Evolutionary conservation across 2,113 vertebrate genomes (phyloP), one percentile per base, ranked within the genome.

Genomic region (Cynocephalus volans): DNA sequence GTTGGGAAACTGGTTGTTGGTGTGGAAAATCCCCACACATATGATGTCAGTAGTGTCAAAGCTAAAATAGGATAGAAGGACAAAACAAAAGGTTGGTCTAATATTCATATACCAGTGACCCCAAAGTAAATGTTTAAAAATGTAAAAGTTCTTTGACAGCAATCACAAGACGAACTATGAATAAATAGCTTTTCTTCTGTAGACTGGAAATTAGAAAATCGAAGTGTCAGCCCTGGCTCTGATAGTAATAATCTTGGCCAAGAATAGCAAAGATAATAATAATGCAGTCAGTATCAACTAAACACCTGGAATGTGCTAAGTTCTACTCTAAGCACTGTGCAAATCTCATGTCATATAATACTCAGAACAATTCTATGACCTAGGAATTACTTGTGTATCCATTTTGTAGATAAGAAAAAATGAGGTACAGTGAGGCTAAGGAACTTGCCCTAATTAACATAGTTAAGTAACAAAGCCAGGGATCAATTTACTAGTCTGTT

Each of bases 391-490:
- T 56, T 48, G 36, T 69, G 41, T 48, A 58, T 50, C 11, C 4
- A 45, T 33, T n/a, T 48, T 58, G 21, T 12, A 76, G 36, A 36
- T 28, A 23, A 76, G 28, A n/a, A 84, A 72, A 62, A 93, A 72
- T 21, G 28, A 73, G 13, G 48, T 21, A 62, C 41, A 83, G 17
- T 72, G 5, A 93, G 17, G 21, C 28, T 84, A 69, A 89, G 54
- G 31, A 45, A 84, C 70, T 77, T 76, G 58, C 1, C 19, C 23
- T 6, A 48, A 54, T 70, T 48, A 73, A 93, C 48, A 89, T 0
- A 36, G 48, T 52, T 73, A 94, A 90, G 80, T 62, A 28, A 93
- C 86, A 82, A 93, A 89, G 21, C 11, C n/a, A 26, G 15, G 58
- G 18, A 54, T 83, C 36, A 79, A 2, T 70, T 79, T 12, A 84